Evolutionary conservation across 2,113 vertebrate genomes (phyloP), one percentile per base, ranked within the genome.

Genomic region (Hoplias malabaricus): DNA sequence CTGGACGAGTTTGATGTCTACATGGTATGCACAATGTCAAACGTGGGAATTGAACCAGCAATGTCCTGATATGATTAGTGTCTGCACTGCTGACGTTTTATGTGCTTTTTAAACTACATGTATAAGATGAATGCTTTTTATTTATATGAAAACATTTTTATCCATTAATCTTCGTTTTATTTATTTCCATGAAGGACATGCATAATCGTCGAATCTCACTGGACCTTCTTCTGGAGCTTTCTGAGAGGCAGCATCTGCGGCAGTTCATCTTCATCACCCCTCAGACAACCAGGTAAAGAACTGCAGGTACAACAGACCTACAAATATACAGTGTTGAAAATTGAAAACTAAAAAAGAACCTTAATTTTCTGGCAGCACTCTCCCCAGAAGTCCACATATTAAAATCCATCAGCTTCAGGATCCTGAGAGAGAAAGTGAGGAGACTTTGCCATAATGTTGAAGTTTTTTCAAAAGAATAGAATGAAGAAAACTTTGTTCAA

Each of bases 1-100:
- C 92, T 99, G 61, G 98, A 99, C 70, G 98, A 99, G 81, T 99
- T 99, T 89, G 98, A 99, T 80, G 96, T 99, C 80, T 99, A 94
- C 87, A 99, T 99, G 97, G 97, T 98, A 93, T 1, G 66, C 36
- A 12, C 13, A 23, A 46, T 16, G 7, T 21, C 54, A 31, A 1
- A 61, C 14, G 2, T 53, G 1, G 10, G 6, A 53, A 7, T 2
- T 23, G n/a, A 19, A 21, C 10, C 1, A 2, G 0, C 14, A 8
- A 43, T 43, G 42, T 13, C n/a, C n/a, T n/a, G n/a, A n/a, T n/a
- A n/a, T n/a, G n/a, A n/a, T n/a, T n/a, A n/a, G n/a, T n/a, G n/a
- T n/a, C n/a, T n/a, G n/a, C n/a, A n/a, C n/a, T n/a, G n/a, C n/a
- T n/a, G n/a, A n/a, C n/a, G n/a, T n/a, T n/a, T n/a, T n/a, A n/a